A percentile compares a stretch with the other conserved stretches of the same genome.
These are phyloP conservation scores for Polypterus bichir DNA, from an alignment of 2,113 vertebrate genomes.

Conservation along the genomic window DNA sequence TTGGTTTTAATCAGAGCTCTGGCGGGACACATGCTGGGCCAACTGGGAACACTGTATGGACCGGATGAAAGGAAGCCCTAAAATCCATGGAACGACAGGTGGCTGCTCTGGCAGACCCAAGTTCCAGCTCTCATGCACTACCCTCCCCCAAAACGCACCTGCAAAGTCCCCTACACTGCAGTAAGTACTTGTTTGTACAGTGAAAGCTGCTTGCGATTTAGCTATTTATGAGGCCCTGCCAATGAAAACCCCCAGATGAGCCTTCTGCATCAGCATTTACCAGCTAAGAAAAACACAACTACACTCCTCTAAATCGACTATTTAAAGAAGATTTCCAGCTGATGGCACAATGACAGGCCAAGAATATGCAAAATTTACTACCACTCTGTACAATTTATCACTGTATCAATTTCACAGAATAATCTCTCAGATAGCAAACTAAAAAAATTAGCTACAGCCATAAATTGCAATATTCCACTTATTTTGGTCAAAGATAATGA, in stretches of 20 bases:
- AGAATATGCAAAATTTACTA: conserved; percentile 30
- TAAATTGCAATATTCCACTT: too few relatives aligned
- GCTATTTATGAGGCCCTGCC: conserved; percentile 18
- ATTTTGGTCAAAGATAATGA: too few relatives aligned
- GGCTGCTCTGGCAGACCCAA: conserved; percentile 25
- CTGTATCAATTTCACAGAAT: conserved; percentile 26
- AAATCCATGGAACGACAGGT: conserved; percentile 37
- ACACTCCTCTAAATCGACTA: conserved; percentile 25
- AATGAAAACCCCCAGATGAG: conserved; percentile 8
- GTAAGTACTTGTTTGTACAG: conserved; percentile 10
- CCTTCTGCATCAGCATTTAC: conserved; percentile 34
- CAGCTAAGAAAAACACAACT: conserved; percentile 33
- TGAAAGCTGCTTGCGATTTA: conserved; percentile 20
- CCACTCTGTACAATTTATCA: conserved; percentile 31
- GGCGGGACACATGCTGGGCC: conserved; percentile 28
- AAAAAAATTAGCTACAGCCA: too few relatives aligned
- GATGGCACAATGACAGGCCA: conserved; percentile 25
- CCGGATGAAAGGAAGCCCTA: conserved; percentile 44
- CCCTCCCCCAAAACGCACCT: conserved; percentile 10
- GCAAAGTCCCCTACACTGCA: not conserved
- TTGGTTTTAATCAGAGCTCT: conserved; percentile 42
- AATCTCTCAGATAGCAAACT: too few relatives aligned
- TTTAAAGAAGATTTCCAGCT: conserved; percentile 43
- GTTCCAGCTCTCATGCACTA: conserved; percentile 16
- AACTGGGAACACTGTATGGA: conserved; percentile 30